These are phyloP conservation scores for Aphyosemion australe DNA, from an alignment of 2,113 vertebrate genomes.

Conservation along the genomic window DNA sequence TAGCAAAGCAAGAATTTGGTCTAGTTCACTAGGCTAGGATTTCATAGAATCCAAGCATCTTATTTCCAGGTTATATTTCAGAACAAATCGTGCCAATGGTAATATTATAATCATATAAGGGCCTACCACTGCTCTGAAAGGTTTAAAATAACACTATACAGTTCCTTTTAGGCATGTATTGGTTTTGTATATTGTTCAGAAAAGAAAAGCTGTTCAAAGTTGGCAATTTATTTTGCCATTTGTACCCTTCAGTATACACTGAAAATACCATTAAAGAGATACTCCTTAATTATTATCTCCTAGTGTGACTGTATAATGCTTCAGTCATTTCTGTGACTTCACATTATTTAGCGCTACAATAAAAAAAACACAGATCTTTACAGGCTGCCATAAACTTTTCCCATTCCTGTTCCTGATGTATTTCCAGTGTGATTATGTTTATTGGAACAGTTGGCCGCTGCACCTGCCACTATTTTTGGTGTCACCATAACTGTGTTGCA, in stretches of 20 bases:
- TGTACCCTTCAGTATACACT: conserved; percentile 1
- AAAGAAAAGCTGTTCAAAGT: conserved; percentile 20
- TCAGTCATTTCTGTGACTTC: background rate
- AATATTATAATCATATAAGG: no score
- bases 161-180: background rate
- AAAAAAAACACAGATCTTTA: conserved; percentile 12
- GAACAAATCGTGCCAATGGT: no score
- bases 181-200: conserved; percentile 29
- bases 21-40: no score
- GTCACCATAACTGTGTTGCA: conserved; percentile 12
- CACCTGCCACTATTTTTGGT: conserved; percentile 61
- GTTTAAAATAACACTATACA: no score
- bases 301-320: background rate
- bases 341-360: background rate
- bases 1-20: no score
- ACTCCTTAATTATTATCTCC: conserved; percentile 9
- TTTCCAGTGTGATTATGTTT: conserved; percentile 46
- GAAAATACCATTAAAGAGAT: background rate
- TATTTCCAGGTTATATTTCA: no score
- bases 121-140: no score
- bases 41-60: no score
- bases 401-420: conserved; percentile 16
- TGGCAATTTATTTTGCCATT: conserved; percentile 13
- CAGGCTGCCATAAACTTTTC: conserved; percentile 14
- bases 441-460: conserved; percentile 44